Evolutionary conservation across 2,797 vertebrate genomes (phyloP).

Genomic region (Myotis planiceps): DNA sequence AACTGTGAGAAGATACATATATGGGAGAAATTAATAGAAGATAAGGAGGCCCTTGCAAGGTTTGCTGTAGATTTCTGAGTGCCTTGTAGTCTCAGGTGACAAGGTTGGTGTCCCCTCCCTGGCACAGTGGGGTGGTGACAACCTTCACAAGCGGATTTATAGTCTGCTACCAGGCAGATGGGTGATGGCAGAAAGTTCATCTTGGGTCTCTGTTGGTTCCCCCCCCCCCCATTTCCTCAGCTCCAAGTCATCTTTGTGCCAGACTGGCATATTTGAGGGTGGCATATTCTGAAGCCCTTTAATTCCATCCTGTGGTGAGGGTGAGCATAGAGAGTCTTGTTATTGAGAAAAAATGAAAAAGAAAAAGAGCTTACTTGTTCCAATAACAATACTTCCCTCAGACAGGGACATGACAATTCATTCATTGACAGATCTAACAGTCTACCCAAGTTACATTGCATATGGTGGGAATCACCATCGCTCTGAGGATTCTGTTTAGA

Average conservation of each 20-base stretch:
- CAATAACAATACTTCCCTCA: neutral
- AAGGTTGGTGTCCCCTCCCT: neutral
- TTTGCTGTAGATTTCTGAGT: neutral
- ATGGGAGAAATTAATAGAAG: neutral
- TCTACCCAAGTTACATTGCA: accelerated
- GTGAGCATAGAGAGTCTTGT: neutral
- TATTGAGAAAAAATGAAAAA: neutral
- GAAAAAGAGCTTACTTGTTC: neutral
- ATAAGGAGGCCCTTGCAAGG: neutral
- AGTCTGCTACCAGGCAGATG: neutral
- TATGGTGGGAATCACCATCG: accelerated
- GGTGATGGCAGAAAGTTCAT: too few species aligned
- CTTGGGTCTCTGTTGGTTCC: too few species aligned
- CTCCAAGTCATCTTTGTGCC: neutral
- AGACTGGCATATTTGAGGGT: too few species aligned
- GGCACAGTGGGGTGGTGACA: neutral
- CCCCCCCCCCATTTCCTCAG: neutral
- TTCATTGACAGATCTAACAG: accelerated
- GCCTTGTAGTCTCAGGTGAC: too few species aligned
- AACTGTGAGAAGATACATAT: neutral
- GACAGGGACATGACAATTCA: accelerated
- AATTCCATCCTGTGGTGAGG: neutral
- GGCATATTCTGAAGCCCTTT: neutral
- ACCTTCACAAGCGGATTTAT: neutral
- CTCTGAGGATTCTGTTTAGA: neutral